A percentile compares a stretch with the other conserved stretches of the same genome.
phyloP scores from a whole-genome alignment of 2,888 invertebrate genomes.

The Cylindroiulus punctatus region DNA sequence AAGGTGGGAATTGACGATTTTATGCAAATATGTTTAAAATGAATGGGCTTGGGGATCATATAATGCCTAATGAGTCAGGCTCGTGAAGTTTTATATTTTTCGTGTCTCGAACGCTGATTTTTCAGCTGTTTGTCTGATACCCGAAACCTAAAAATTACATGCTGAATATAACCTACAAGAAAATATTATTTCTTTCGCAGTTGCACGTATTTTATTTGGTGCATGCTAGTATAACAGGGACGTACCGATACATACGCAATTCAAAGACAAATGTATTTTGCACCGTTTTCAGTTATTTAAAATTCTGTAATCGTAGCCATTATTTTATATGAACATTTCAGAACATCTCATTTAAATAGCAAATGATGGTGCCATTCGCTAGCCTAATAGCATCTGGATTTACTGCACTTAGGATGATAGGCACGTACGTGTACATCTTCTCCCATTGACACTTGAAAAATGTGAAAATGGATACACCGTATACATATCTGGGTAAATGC shows the following conservation, averaged over 20 bases:
- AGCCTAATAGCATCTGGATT: background rate
- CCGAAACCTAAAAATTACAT: background rate
- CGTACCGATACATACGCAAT: background rate
- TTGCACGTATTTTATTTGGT: background rate
- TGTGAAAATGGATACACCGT: background rate
- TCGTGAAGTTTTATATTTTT: background rate
- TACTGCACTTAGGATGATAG: background rate
- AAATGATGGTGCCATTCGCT: slow-evolving; percentile 9
- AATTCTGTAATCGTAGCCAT: slow-evolving; percentile 35
- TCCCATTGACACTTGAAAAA: slow-evolving; percentile 27
- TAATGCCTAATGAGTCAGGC: background rate
- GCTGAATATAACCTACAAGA: background rate
- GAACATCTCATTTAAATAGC: slow-evolving; percentile 35
- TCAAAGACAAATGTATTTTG: background rate
- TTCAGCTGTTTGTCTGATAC: background rate
- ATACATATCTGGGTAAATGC: background rate
- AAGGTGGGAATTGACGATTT: background rate
- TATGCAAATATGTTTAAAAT: background rate
- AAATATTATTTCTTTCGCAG: background rate
- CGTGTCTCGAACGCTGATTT: background rate
- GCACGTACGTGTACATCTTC: slow-evolving; percentile 1
- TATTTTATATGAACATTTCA: slow-evolving; percentile 27
- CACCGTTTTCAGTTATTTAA: background rate
- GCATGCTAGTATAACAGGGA: background rate
- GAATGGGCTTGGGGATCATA: background rate